A percentile compares a stretch with the other conserved stretches of the same genome.
Conservation (phyloP, 2,113 vertebrate species). For the Sphaerodactylus townsendi region DNA sequence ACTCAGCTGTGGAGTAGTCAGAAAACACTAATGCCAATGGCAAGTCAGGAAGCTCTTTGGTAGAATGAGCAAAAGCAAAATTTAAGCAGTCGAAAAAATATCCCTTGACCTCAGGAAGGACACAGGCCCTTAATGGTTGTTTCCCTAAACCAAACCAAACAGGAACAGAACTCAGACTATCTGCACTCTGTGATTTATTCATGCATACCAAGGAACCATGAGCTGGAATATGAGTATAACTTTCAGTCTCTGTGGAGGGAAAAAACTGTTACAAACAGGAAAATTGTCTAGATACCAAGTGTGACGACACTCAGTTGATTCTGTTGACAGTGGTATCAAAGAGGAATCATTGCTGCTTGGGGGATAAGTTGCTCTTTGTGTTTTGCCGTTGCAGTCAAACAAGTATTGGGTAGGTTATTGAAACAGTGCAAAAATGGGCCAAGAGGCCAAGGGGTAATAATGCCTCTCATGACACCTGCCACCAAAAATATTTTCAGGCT, state of each 20-base stretch:
- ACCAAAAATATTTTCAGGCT: not conserved
- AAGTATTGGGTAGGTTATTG: not conserved
- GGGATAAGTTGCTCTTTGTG: not conserved
- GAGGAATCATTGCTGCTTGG: not conserved
- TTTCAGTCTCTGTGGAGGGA: not conserved
- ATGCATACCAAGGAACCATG: not conserved
- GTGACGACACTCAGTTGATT: not conserved
- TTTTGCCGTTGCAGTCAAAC: not conserved
- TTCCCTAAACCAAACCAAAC: not conserved
- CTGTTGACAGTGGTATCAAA: not conserved
- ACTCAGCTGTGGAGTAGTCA: not conserved
- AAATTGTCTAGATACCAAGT: not conserved
- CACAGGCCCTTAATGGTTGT: not conserved
- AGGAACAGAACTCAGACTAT: not conserved
- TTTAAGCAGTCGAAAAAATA: too few relatives aligned
- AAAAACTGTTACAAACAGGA: not conserved
- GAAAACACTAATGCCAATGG: conserved; percentile 9
- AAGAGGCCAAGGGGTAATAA: too few relatives aligned
- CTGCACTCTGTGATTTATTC: not conserved
- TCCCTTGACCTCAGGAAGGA: not conserved
- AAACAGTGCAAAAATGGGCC: too few relatives aligned
- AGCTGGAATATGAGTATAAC: not conserved
- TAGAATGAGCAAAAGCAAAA: not conserved
- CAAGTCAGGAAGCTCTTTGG: not conserved
- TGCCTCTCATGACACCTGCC: not conserved